phyloP scores from a whole-genome alignment of 2,888 invertebrate genomes.

The Pollenia angustigena region DNA sequence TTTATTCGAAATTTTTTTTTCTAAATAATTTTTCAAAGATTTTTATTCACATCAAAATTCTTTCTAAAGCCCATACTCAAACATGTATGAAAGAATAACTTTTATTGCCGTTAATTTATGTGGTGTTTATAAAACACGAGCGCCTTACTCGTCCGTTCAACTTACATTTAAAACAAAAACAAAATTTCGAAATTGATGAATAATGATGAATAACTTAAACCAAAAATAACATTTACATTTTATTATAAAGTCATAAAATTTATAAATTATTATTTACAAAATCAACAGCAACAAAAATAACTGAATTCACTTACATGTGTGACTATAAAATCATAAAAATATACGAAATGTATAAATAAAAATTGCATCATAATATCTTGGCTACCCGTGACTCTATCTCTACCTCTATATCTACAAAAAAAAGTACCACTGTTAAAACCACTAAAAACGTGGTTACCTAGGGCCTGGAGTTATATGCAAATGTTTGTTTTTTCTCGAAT shows the following conservation, averaged over 20 bases:
- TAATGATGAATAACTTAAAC: conserved; percentile 1
- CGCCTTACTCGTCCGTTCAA: too few species aligned
- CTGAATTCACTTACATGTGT: background rate
- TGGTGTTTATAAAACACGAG: too few species aligned
- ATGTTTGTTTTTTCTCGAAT: too few species aligned
- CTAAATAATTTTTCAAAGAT: background rate
- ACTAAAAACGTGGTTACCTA: too few species aligned
- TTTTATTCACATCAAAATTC: background rate
- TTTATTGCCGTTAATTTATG: background rate
- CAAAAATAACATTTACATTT: background rate
- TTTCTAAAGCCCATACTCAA: background rate
- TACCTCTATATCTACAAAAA: too few species aligned
- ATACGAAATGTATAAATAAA: background rate
- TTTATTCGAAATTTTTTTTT: too few species aligned
- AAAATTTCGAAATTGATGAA: too few species aligned
- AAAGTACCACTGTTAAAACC: background rate
- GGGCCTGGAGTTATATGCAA: too few species aligned
- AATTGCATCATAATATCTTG: background rate
- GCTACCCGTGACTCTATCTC: background rate
- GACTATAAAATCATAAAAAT: conserved; percentile 6
- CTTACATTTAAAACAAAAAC: too few species aligned
- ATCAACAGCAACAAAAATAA: conserved; percentile 5
- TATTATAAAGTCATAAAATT: conserved; percentile 11
- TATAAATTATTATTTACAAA: background rate
- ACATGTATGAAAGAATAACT: background rate